These are phyloP conservation scores for Anarhynchus alexandrinus DNA, from an alignment of 2,113 vertebrate genomes.

Conservation along the genomic window DNA sequence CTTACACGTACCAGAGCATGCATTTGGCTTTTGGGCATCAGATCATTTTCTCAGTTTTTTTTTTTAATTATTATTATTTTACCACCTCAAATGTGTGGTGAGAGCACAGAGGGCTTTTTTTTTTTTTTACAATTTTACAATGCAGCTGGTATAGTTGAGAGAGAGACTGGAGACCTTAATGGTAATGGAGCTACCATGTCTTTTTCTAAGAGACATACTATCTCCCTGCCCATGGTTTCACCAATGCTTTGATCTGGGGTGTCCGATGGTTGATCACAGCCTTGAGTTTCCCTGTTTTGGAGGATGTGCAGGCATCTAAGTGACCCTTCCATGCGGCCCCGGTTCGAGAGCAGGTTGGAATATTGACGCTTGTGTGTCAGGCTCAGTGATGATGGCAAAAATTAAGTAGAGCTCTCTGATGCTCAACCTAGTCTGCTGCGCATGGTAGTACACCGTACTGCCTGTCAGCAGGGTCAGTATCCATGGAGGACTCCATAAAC, in stretches of 20 bases:
- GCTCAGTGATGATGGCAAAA: background rate
- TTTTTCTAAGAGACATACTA: background rate
- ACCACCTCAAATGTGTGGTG: background rate
- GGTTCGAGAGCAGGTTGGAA: background rate
- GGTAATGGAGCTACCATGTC: background rate
- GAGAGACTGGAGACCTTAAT: background rate
- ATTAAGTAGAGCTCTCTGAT: background rate
- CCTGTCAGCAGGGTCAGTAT: background rate
- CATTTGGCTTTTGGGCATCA: background rate
- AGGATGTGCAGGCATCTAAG: background rate
- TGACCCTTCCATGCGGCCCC: background rate
- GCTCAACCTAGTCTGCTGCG: background rate
- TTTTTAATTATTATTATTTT: background rate
- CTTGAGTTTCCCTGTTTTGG: background rate
- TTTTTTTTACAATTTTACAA: background rate
- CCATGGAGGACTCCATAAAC: fast-evolving
- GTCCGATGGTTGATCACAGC: background rate
- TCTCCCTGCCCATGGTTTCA: background rate
- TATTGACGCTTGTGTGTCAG: fast-evolving
- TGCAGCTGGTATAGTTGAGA: background rate
- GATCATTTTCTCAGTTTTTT: background rate
- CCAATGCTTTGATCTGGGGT: background rate
- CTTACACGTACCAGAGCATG: background rate
- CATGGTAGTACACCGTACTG: fast-evolving
- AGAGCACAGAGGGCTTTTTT: background rate